Percentiles rank a stretch among this genome's conserved stretches.
These are phyloP conservation scores for Synanthedon andrenaeformis DNA, from an alignment of 2,888 invertebrate genomes.

Conservation along the genomic window DNA sequence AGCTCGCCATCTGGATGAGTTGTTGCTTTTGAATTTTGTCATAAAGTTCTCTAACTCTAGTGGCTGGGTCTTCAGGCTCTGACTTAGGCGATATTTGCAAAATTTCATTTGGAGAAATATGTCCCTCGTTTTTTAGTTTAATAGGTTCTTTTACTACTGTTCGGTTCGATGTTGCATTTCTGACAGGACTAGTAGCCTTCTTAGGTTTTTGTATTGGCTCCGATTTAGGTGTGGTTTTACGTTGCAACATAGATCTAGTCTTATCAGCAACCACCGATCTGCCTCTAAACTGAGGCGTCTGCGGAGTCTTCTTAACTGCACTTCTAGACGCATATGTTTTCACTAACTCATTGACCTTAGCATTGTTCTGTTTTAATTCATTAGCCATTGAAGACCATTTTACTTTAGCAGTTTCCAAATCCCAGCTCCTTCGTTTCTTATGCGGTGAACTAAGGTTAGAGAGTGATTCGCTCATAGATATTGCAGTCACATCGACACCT, in stretches of 20 bases:
- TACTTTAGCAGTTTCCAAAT: slow-evolving; percentile 55
- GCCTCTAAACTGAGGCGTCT: slow-evolving; percentile 11
- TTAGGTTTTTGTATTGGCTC: slow-evolving; percentile 27
- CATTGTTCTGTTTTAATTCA: slow-evolving; percentile 35
- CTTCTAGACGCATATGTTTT: slow-evolving; percentile 2
- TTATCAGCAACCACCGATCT: slow-evolving; percentile 25
- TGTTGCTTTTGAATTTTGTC: slow-evolving; percentile 74
- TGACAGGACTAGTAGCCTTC: slow-evolving; percentile 23
- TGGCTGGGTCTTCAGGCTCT: slow-evolving; percentile 44
- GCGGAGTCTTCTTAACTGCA: slow-evolving; percentile 4
- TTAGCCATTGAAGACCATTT: slow-evolving; percentile 65
- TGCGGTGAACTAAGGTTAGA: slow-evolving; percentile 36
- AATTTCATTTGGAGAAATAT: neutral
- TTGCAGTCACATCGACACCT: slow-evolving; percentile 56
- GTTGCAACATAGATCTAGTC: slow-evolving; percentile 14
- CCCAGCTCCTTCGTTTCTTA: slow-evolving; percentile 60
- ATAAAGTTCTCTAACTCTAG: slow-evolving; percentile 48
- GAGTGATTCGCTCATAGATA: slow-evolving; percentile 63
- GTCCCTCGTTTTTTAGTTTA: neutral
- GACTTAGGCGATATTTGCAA: slow-evolving; percentile 10
- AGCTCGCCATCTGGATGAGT: slow-evolving; percentile 70
- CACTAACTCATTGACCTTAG: slow-evolving; percentile 10
- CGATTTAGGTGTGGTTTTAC: slow-evolving; percentile 26
- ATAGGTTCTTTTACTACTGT: slow-evolving; percentile 15
- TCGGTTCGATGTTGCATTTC: slow-evolving; percentile 17